Percentiles rank a stretch among this genome's conserved stretches.
These are phyloP conservation scores for Nipponia nippon DNA, from an alignment of 2,113 vertebrate genomes.

Conservation along the genomic window DNA sequence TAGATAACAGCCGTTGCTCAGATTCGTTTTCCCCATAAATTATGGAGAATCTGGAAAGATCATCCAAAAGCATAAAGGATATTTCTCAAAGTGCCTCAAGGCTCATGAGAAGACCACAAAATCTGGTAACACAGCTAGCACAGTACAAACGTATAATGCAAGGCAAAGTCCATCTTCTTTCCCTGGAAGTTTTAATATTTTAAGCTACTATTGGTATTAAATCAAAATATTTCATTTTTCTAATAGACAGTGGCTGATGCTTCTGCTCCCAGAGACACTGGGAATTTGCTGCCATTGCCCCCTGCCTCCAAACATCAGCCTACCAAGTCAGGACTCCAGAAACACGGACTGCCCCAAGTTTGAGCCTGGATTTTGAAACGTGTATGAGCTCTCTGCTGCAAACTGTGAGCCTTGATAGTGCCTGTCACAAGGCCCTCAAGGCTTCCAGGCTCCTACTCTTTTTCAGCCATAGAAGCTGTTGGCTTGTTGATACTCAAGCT, in stretches of 20 bases:
- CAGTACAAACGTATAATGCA: background rate
- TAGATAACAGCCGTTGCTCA: background rate
- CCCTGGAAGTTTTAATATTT: background rate
- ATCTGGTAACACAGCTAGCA: background rate
- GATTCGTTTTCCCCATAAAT: background rate
- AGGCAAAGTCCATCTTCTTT: background rate
- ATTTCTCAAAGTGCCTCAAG: background rate
- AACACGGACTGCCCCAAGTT: background rate
- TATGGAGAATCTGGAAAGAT: background rate
- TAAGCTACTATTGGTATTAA: background rate
- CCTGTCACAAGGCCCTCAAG: background rate
- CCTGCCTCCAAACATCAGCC: background rate
- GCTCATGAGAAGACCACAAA: background rate
- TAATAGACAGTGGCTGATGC: background rate
- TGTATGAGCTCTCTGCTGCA: background rate
- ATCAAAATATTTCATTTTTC: background rate
- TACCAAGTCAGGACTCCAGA: background rate
- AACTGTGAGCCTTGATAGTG: background rate
- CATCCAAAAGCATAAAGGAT: background rate
- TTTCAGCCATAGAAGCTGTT: background rate
- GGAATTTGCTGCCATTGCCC: accelerated
- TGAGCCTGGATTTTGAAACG: background rate
- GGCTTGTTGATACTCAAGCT: background rate
- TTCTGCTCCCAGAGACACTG: background rate
- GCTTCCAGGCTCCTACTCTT: background rate